phyloP scores from a whole-genome alignment of 2,888 invertebrate species.

The Odontocerum albicorne region DNA sequence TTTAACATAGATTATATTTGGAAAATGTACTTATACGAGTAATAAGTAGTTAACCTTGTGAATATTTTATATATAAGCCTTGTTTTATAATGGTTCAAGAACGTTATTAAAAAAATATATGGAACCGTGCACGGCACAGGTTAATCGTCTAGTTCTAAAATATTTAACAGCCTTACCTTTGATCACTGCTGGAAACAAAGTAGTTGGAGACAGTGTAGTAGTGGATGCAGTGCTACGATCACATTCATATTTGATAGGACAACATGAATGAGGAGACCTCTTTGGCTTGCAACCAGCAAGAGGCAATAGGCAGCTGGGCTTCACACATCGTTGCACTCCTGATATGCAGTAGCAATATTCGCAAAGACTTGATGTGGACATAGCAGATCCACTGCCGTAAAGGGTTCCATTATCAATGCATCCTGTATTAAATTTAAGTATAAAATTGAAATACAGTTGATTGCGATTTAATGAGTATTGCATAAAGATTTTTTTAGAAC shows the following conservation, averaged over 20 bases:
- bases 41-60: no score
- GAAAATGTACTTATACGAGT: no score
- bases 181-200: not conserved
- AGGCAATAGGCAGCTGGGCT: slow-evolving; percentile 77
- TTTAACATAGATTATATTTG: no score
- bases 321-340: slow-evolving; percentile 73
- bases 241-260: slow-evolving; percentile 81
- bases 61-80: no score
- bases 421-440: slow-evolving; percentile 48
- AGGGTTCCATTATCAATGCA: slow-evolving; percentile 71
- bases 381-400: slow-evolving; percentile 80
- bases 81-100: no score
- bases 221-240: slow-evolving; percentile 40
- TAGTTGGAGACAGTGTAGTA: slow-evolving; percentile 16
- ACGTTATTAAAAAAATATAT: no score
- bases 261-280: slow-evolving; percentile 69
- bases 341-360: slow-evolving; percentile 85
- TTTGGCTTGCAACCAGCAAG: slow-evolving; percentile 70
- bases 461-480: no score
- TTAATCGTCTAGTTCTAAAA: not conserved
- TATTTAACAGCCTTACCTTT: not conserved
- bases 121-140: not conserved
- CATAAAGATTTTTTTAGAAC: not conserved
- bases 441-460: not conserved
- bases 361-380: slow-evolving; percentile 77